Evolutionary conservation across 2,888 invertebrate genomes (phyloP).

Genomic region (Mactromeris polynyma): DNA sequence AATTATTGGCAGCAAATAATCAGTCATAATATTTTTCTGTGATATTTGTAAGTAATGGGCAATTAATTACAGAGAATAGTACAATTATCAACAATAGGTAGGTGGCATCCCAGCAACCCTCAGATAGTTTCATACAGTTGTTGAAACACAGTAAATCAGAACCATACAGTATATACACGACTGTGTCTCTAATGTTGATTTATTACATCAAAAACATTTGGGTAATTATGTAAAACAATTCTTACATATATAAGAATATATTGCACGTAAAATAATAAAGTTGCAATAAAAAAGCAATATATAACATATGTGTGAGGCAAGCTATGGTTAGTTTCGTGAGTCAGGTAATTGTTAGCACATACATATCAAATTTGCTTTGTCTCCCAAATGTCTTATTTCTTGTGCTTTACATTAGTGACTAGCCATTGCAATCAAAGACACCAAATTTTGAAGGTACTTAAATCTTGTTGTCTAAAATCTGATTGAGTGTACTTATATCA

Average conservation of each 20-base stretch:
- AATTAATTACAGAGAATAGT: neutral
- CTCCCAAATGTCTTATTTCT: too few species aligned
- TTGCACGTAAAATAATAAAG: neutral
- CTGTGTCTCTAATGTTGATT: neutral
- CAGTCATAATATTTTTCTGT: conserved; percentile 4
- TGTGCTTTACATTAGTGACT: too few species aligned
- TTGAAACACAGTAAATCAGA: neutral
- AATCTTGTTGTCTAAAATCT: too few species aligned
- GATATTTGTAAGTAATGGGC: conserved; percentile 13
- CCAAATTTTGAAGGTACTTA: too few species aligned
- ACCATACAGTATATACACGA: neutral
- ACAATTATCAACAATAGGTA: neutral
- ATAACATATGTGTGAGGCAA: neutral
- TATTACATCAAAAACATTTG: neutral
- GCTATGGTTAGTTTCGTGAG: neutral
- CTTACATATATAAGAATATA: neutral
- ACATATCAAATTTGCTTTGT: too few species aligned
- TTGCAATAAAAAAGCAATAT: neutral
- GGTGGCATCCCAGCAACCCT: neutral
- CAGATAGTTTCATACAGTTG: neutral
- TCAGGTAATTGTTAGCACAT: too few species aligned
- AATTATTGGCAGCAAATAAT: neutral
- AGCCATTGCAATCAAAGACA: too few species aligned
- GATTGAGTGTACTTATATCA: too few species aligned
- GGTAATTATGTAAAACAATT: neutral